Percentiles rank a stretch among this genome's conserved stretches.
phyloP scores from a whole-genome alignment of 2,113 vertebrate genomes.

The Colistium nudipinnis region DNA sequence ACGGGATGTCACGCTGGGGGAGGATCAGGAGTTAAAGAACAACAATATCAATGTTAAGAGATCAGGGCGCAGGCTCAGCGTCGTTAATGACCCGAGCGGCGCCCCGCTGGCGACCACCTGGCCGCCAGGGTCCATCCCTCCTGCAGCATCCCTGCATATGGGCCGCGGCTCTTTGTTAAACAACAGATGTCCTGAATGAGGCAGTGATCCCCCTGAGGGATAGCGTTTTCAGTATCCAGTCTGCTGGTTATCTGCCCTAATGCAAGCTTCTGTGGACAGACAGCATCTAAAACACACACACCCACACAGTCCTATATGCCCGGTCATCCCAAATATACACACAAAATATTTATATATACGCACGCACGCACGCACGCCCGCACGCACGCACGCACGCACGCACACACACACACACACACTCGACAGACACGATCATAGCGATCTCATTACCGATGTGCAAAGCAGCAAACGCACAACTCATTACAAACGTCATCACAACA shows the following conservation, averaged over 20 bases:
- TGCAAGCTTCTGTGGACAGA: slow-evolving; percentile 1
- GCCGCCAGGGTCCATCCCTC: slow-evolving; percentile 47
- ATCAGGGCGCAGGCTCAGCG: slow-evolving; percentile 42
- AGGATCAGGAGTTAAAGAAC: slow-evolving; percentile 17
- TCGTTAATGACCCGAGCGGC: slow-evolving; percentile 63
- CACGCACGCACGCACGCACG: too few relatives aligned
- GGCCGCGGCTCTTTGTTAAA: slow-evolving; percentile 72
- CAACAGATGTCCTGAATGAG: slow-evolving; percentile 77
- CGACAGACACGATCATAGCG: too few relatives aligned
- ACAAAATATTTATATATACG: too few relatives aligned
- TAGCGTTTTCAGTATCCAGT: slow-evolving; percentile 30
- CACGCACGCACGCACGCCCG: too few relatives aligned
- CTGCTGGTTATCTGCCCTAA: slow-evolving; percentile 6
- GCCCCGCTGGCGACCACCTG: slow-evolving; percentile 78
- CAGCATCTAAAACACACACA: background rate
- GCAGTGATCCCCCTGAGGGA: slow-evolving; percentile 61
- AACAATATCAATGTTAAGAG: slow-evolving; percentile 32
- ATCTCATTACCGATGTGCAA: background rate
- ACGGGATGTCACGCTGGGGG: background rate
- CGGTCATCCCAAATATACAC: too few relatives aligned
- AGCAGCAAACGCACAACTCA: slow-evolving; percentile 1
- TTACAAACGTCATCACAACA: slow-evolving; percentile 8
- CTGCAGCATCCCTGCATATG: slow-evolving; percentile 62
- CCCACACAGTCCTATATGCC: too few relatives aligned
- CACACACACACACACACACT: too few relatives aligned